A percentile compares a stretch with the other conserved stretches of the same genome.
Evolutionary conservation across 2,888 invertebrate genomes (phyloP).

Genomic region (Linhomoeus sp.): DNA sequence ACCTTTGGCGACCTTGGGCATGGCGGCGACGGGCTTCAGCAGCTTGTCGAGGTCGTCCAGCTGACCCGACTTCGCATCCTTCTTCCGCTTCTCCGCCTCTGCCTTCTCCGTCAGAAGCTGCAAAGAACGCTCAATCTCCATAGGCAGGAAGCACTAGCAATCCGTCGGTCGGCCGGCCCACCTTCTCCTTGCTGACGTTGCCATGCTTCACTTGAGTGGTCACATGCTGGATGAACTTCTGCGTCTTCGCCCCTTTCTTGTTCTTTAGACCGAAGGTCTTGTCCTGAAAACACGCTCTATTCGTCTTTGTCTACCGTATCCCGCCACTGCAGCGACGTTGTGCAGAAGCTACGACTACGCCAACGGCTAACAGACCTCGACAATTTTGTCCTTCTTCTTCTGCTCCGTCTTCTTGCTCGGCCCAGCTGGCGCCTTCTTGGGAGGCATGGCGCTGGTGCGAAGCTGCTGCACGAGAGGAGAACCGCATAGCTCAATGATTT

Average conservation of each 20-base stretch:
- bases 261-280: slow-evolving; percentile 98
- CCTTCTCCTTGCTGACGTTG: neutral
- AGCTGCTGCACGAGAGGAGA: too few relatives aligned
- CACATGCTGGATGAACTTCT: slow-evolving; percentile 92
- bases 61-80: slow-evolving; percentile 49
- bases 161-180: too few relatives aligned
- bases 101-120: slow-evolving; percentile 39
- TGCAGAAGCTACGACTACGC: neutral
- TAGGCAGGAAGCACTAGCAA: neutral
- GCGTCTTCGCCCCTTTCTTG: slow-evolving; percentile 94
- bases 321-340: neutral
- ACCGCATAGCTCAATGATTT: too few relatives aligned
- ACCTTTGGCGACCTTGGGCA: slow-evolving; percentile 91
- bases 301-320: too few relatives aligned
- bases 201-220: slow-evolving; percentile 1
- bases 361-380: slow-evolving; percentile 48
- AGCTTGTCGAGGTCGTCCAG: slow-evolving; percentile 63
- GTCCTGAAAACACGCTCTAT: slow-evolving; percentile 67
- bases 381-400: slow-evolving; percentile 94
- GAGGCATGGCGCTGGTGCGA: slow-evolving; percentile 47
- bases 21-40: slow-evolving; percentile 60
- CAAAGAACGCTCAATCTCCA: neutral
- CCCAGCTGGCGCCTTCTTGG: slow-evolving; percentile 44
- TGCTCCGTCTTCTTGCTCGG: slow-evolving; percentile 78
- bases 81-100: slow-evolving; percentile 48